Conservation (phyloP, 2,888 invertebrate genomes). For the Antitype chi region DNA sequence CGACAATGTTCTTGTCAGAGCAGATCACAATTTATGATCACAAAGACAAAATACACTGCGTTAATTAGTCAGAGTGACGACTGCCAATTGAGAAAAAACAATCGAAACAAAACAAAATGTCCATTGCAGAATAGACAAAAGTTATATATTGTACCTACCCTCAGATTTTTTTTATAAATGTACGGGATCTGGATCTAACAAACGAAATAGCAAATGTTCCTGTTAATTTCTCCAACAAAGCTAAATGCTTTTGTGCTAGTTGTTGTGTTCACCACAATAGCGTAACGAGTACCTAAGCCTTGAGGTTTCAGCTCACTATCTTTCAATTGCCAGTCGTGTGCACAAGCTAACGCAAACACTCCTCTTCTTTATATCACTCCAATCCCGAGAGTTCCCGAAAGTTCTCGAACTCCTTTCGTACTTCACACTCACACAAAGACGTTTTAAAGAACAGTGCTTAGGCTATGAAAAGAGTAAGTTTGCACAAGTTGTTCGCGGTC, state of each 20-base stretch:
- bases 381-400: conserved; percentile 14
- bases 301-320: neutral
- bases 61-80: neutral
- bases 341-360: conserved; percentile 8
- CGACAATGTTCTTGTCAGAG: neutral
- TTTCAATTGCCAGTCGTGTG: conserved; percentile 13
- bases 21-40: neutral
- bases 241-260: neutral
- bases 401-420: conserved; percentile 30
- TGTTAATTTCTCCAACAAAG: neutral
- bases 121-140: neutral
- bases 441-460: conserved; percentile 32
- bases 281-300: neutral
- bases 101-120: neutral
- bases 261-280: neutral
- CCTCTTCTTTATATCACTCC: conserved; percentile 17
- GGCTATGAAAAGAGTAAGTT: conserved; percentile 47
- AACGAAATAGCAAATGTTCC: neutral
- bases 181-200: neutral
- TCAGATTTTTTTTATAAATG: neutral
- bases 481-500: conserved; percentile 30
- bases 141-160: neutral
- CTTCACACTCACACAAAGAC: conserved; percentile 33
- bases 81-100: neutral
- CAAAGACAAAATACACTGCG: neutral